Conservation (phyloP, 2,888 invertebrate genomes). For the Loripinus fragilis region DNA sequence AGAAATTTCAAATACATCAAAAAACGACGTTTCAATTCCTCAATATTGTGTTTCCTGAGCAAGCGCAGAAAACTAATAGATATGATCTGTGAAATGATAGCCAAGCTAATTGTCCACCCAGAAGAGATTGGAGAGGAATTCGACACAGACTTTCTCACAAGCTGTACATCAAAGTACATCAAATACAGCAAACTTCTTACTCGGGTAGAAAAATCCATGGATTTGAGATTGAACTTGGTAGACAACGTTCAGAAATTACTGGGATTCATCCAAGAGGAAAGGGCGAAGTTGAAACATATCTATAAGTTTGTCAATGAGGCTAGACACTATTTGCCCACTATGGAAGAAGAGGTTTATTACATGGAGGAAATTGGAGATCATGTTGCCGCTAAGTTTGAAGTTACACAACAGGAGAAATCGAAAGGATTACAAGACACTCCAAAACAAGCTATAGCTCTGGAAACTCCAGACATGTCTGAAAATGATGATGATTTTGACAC, state of each 20-base stretch:
- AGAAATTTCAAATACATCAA: background rate
- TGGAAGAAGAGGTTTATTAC: background rate
- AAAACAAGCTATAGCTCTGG: too few species aligned
- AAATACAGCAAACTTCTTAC: background rate
- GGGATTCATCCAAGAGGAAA: background rate
- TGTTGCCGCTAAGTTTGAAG: background rate
- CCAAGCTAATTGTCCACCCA: background rate
- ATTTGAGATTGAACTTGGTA: background rate
- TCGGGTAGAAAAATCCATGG: background rate
- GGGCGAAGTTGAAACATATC: background rate
- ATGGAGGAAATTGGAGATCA: background rate
- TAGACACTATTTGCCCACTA: background rate
- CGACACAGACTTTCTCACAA: background rate
- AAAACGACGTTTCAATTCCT: background rate
- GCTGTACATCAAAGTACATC: background rate
- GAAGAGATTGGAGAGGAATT: too few species aligned
- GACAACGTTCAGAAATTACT: background rate
- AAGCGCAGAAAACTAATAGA: background rate
- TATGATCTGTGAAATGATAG: background rate
- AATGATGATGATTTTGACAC: background rate
- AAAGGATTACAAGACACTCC: too few species aligned
- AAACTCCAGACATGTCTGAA: background rate
- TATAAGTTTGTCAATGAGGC: background rate
- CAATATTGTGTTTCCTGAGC: background rate
- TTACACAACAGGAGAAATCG: too few species aligned